Percentiles rank a stretch among this genome's conserved stretches.
These are phyloP conservation scores for Philereme transversata DNA, from an alignment of 2,888 invertebrate species.

Conservation along the genomic window DNA sequence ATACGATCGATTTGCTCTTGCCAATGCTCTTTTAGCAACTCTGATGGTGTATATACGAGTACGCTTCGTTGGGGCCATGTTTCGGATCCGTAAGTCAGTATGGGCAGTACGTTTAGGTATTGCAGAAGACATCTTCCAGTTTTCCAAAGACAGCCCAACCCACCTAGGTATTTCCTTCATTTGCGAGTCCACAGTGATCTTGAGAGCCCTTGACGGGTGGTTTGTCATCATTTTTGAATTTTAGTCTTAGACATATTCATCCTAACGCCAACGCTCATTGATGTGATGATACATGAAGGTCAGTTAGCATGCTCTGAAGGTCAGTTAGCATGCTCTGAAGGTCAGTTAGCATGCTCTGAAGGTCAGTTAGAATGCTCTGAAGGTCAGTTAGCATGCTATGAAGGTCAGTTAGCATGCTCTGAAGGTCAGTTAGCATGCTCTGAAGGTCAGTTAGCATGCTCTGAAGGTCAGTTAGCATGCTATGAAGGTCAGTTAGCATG, in stretches of 20 bases:
- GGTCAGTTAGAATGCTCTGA: too few relatives aligned
- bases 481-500: slow-evolving; percentile 2
- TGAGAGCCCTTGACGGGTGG: not conserved
- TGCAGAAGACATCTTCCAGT: slow-evolving; percentile 1
- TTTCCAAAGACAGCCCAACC: slow-evolving; percentile 36
- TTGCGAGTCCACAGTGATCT: not conserved
- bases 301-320: slow-evolving; percentile 1
- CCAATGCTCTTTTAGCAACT: too few relatives aligned
- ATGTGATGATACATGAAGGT: slow-evolving; percentile 2
- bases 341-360: not conserved
- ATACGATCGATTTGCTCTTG: not conserved
- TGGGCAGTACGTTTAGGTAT: too few relatives aligned
- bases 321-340: slow-evolving; percentile 1
- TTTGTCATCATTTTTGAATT: not conserved
- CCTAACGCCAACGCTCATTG: not conserved
- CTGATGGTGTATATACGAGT: too few relatives aligned
- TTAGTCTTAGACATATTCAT: not conserved
- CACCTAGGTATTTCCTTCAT: too few relatives aligned
- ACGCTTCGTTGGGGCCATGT: not conserved
- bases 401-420: slow-evolving; percentile 3
- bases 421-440: slow-evolving; percentile 1
- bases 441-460: slow-evolving; percentile 2
- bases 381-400: slow-evolving; percentile 1
- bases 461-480: slow-evolving; percentile 2
- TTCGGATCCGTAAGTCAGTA: too few relatives aligned